Percentiles rank a stretch among this genome's conserved stretches.
Evolutionary conservation across 1,140 invertebrate genomes (phyloP).

Genomic region (Camponotus vicinus): DNA sequence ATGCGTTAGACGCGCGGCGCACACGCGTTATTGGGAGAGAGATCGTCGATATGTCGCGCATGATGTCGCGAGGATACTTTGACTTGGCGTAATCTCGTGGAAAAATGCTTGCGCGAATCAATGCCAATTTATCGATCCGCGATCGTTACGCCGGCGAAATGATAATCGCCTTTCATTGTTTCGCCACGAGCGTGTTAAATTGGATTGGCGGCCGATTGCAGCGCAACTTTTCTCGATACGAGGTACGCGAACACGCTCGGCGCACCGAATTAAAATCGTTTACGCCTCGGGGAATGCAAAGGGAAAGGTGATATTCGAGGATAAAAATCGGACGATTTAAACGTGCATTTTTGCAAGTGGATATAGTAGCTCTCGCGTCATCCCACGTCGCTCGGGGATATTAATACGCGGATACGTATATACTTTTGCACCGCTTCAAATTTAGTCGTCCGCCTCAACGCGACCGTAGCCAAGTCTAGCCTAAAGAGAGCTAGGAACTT

Average conservation of each 20-base stretch:
- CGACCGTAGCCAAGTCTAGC: not conserved
- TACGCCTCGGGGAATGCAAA: not conserved
- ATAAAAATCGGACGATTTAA: not conserved
- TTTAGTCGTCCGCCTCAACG: not conserved
- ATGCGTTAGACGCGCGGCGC: not conserved
- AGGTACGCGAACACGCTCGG: not conserved
- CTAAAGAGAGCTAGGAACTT: conserved; percentile 10
- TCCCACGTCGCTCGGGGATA: not conserved
- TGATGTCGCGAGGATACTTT: conserved; percentile 5
- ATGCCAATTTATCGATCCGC: conserved; percentile 31
- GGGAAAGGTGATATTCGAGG: not conserved
- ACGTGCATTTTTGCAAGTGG: not conserved
- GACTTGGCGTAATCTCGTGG: conserved; percentile 29
- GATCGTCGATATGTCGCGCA: too few relatives aligned
- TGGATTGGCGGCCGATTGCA: conserved; percentile 5
- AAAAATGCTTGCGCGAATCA: conserved; percentile 14
- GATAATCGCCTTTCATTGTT: conserved; percentile 62
- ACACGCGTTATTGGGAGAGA: not conserved
- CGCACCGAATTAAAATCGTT: conserved; percentile 6
- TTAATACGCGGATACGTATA: not conserved
- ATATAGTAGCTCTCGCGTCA: too few relatives aligned
- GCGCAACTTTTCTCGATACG: conserved; percentile 25
- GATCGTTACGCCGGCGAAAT: conserved; percentile 24
- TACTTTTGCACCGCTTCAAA: conserved; percentile 1
- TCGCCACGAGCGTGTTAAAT: conserved; percentile 54